Conservation (phyloP, 2,797 vertebrate species). For the Gouania willdenowi region DNA sequence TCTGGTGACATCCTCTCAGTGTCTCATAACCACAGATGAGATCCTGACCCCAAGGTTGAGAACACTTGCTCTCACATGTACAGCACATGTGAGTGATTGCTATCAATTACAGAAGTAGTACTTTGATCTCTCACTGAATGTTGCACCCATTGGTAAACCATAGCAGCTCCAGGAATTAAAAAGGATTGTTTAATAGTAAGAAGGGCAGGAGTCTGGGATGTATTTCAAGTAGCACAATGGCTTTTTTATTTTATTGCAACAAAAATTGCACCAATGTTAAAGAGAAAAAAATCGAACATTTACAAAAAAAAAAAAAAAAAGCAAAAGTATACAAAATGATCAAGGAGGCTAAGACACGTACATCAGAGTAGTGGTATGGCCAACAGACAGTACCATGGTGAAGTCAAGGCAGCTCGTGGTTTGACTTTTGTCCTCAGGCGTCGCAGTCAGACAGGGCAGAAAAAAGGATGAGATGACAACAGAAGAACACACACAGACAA, state of each 20-base stretch:
- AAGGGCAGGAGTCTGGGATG: too few relatives aligned
- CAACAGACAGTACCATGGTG: constrained; percentile 68
- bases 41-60: too few relatives aligned
- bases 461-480: too few relatives aligned
- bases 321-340: constrained; percentile 42
- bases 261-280: constrained; percentile 75
- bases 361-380: constrained; percentile 72
- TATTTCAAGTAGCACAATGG: constrained; percentile 75
- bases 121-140: too few relatives aligned
- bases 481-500: constrained; percentile 41
- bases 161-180: too few relatives aligned
- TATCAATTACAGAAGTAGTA: too few relatives aligned
- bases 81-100: too few relatives aligned
- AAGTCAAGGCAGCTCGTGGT: constrained; percentile 77
- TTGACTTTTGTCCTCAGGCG: constrained; percentile 57
- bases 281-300: constrained; percentile 58
- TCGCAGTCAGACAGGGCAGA: constrained; percentile 66
- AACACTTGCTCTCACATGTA: too few relatives aligned
- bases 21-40: too few relatives aligned
- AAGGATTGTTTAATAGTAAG: too few relatives aligned
- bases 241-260: constrained; percentile 77
- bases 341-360: constrained; percentile 55
- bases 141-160: too few relatives aligned
- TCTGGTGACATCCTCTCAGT: too few relatives aligned
- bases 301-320: constrained; percentile 67